These are phyloP conservation scores for Campopleginae sp. DNA, from an alignment of 2,888 invertebrate species.

Conservation along the genomic window DNA sequence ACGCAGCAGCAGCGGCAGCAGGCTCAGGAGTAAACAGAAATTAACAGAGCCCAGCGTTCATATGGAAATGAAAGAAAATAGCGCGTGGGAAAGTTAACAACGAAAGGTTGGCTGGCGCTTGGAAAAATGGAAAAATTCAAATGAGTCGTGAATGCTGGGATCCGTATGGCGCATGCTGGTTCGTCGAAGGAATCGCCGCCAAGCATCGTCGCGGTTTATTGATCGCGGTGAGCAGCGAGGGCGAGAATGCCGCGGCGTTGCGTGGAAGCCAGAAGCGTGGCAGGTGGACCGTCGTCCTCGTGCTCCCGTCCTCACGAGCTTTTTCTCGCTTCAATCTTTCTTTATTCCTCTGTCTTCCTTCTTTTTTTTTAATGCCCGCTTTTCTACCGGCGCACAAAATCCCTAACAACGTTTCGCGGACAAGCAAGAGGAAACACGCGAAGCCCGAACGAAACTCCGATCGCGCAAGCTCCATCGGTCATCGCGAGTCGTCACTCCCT, in stretches of 20 bases:
- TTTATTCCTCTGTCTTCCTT: background rate
- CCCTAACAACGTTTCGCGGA: background rate
- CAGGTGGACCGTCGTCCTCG: conserved; percentile 41
- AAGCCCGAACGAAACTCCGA: conserved; percentile 24
- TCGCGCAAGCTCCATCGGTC: conserved; percentile 55
- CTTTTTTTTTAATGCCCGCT: background rate
- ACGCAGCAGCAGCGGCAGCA: background rate
- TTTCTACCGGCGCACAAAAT: conserved; percentile 3
- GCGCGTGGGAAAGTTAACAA: background rate
- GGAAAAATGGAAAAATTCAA: background rate
- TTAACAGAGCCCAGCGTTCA: background rate
- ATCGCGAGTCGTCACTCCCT: conserved; percentile 37
- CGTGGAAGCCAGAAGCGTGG: conserved; percentile 38
- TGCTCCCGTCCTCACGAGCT: background rate
- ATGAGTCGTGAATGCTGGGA: background rate
- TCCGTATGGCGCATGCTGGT: conserved; percentile 15
- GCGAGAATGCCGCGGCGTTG: conserved; percentile 24
- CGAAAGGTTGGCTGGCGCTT: background rate
- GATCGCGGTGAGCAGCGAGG: conserved; percentile 31
- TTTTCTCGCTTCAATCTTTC: background rate
- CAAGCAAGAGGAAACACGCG: conserved; percentile 19
- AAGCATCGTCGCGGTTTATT: conserved; percentile 48
- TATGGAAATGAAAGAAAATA: background rate
- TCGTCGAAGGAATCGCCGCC: conserved; percentile 39
- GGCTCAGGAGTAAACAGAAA: background rate